These are phyloP conservation scores for Drosophila cracens DNA, from an alignment of 2,888 invertebrate species.

Conservation along the genomic window DNA sequence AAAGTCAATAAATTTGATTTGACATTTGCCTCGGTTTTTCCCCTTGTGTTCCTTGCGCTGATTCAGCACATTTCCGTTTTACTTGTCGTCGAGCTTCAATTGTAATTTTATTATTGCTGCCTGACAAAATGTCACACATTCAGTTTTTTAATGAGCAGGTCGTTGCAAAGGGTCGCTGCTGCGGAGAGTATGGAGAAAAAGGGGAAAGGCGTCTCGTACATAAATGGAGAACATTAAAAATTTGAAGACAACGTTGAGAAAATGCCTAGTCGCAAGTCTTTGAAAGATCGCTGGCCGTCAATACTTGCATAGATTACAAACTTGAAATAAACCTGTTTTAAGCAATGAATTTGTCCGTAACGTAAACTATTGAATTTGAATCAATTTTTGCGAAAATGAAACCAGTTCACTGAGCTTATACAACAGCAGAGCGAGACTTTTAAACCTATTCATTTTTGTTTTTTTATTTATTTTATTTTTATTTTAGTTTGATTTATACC, in stretches of 20 bases:
- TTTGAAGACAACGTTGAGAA: background rate
- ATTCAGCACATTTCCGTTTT: slow-evolving; percentile 69
- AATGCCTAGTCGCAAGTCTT: background rate
- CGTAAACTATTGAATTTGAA: background rate
- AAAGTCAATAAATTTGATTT: slow-evolving; percentile 80
- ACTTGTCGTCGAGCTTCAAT: slow-evolving; percentile 57
- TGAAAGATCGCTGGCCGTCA: background rate
- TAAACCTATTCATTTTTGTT: too few relatives aligned
- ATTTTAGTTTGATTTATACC: background rate
- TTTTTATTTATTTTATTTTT: background rate
- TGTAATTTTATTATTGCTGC: slow-evolving; percentile 75
- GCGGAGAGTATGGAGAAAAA: background rate
- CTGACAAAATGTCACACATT: slow-evolving; percentile 71
- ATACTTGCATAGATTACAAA: background rate
- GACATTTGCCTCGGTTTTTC: slow-evolving; percentile 58
- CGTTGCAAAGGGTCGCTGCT: background rate
- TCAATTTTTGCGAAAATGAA: background rate
- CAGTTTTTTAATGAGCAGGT: slow-evolving; percentile 70
- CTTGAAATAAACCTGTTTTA: background rate
- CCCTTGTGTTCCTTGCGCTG: slow-evolving; percentile 54
- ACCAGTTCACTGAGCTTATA: background rate
- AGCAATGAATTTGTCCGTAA: background rate
- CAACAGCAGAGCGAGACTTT: background rate
- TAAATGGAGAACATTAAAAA: background rate
- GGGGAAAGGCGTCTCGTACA: background rate